These are phyloP conservation scores for Hylaeus anthracinus DNA, from an alignment of 1,140 invertebrate species.

Conservation along the genomic window DNA sequence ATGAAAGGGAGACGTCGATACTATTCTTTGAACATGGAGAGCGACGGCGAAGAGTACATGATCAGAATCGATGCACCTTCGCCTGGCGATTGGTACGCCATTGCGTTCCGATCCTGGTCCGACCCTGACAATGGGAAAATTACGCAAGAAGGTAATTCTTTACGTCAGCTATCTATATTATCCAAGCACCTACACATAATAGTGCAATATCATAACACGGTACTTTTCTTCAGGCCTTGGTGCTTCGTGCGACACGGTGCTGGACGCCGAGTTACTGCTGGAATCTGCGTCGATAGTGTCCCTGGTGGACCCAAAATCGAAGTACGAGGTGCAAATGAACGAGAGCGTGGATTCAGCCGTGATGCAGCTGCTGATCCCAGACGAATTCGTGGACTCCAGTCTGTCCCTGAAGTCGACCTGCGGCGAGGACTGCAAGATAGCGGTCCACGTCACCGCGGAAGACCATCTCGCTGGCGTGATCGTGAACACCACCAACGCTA, in stretches of 20 bases:
- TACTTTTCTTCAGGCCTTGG: slow-evolving; percentile 75
- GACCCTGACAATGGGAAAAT: slow-evolving; percentile 87
- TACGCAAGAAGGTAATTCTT: slow-evolving; percentile 85
- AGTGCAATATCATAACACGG: too few relatives aligned
- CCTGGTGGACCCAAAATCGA: slow-evolving; percentile 61
- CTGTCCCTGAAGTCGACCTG: slow-evolving; percentile 69
- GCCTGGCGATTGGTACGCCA: slow-evolving; percentile 90
- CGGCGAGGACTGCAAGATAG: slow-evolving; percentile 69
- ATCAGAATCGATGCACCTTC: slow-evolving; percentile 84
- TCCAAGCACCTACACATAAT: too few relatives aligned
- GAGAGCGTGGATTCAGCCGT: slow-evolving; percentile 64
- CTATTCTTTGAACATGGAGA: slow-evolving; percentile 78
- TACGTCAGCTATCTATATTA: not conserved
- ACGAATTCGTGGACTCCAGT: slow-evolving; percentile 47
- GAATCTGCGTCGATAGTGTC: slow-evolving; percentile 72
- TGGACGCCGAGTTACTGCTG: slow-evolving; percentile 82
- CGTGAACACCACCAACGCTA: slow-evolving; percentile 61
- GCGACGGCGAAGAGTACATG: slow-evolving; percentile 79
- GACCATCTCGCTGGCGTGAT: slow-evolving; percentile 52
- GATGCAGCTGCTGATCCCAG: slow-evolving; percentile 69
- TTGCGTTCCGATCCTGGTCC: slow-evolving; percentile 88
- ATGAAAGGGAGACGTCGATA: slow-evolving; percentile 79
- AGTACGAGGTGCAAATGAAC: slow-evolving; percentile 63
- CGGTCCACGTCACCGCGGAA: slow-evolving; percentile 66
- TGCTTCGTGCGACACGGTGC: slow-evolving; percentile 81